Conservation (phyloP, 2,113 vertebrate genomes). For the Apaloderma vittatum region DNA sequence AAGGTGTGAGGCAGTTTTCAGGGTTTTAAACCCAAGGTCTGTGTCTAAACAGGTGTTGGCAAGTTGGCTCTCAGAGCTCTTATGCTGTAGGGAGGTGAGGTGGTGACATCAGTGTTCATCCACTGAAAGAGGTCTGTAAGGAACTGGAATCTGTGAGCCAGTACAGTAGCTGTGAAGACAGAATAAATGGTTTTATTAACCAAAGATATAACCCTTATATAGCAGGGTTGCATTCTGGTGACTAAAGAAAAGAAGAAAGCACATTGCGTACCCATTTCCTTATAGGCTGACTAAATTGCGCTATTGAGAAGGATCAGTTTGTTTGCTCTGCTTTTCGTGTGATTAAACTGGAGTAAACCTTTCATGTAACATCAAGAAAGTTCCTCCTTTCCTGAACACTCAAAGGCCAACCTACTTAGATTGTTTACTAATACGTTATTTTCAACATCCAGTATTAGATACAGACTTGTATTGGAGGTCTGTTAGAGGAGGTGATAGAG, state of each 20-base stretch:
- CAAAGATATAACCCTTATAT: not conserved
- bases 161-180: not conserved
- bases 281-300: not conserved
- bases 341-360: not conserved
- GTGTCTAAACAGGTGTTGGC: not conserved
- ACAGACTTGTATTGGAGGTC: not conserved
- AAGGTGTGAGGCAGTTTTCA: not conserved
- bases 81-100: not conserved
- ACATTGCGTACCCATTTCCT: not conserved
- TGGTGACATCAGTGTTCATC: not conserved
- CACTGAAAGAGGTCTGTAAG: not conserved
- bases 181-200: not conserved
- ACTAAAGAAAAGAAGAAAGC: not conserved
- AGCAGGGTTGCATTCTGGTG: not conserved
- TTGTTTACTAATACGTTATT: not conserved
- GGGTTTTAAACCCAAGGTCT: not conserved
- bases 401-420: fast-evolving
- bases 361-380: not conserved
- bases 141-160: not conserved
- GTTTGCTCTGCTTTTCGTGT: not conserved
- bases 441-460: not conserved
- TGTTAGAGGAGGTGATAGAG: not conserved
- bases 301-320: not conserved
- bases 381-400: not conserved
- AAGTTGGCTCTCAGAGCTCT: not conserved